Evolutionary conservation across 2,797 vertebrate genomes (phyloP).

Genomic region (Helarctos malayanus): DNA sequence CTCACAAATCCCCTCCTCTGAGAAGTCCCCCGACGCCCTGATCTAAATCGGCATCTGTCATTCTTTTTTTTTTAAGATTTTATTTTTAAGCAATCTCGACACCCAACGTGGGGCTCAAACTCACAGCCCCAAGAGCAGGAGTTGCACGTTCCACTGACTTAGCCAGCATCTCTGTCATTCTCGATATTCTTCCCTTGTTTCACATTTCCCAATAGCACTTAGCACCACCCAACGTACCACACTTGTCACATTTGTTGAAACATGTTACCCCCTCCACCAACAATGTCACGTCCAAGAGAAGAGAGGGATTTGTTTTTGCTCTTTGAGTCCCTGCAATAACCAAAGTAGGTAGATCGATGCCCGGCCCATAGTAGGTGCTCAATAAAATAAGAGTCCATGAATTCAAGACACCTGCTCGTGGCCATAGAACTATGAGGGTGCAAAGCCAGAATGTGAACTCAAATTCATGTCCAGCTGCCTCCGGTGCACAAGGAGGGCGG

Average conservation of each 20-base stretch:
- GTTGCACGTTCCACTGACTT: background rate
- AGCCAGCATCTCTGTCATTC: background rate
- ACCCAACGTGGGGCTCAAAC: background rate
- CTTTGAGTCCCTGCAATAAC: background rate
- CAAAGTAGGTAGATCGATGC: background rate
- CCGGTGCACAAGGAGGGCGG: too few species aligned
- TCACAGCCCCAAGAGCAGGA: background rate
- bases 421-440: background rate
- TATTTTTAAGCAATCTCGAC: background rate
- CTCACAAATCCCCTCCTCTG: background rate
- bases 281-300: background rate
- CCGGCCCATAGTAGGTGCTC: background rate
- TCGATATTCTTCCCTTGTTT: background rate
- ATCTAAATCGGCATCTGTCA: background rate
- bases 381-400: background rate
- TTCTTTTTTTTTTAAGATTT: background rate
- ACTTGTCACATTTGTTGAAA: too few species aligned
- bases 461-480: background rate
- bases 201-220: too few species aligned
- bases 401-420: background rate
- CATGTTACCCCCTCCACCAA: background rate
- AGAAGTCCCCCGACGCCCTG: background rate
- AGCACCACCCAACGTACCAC: rapidly evolving
- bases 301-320: background rate
- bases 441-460: background rate